A percentile compares a stretch with the other conserved stretches of the same genome.
Evolutionary conservation across 2,113 vertebrate genomes (phyloP).

Genomic region (Tragelaphus scriptus): DNA sequence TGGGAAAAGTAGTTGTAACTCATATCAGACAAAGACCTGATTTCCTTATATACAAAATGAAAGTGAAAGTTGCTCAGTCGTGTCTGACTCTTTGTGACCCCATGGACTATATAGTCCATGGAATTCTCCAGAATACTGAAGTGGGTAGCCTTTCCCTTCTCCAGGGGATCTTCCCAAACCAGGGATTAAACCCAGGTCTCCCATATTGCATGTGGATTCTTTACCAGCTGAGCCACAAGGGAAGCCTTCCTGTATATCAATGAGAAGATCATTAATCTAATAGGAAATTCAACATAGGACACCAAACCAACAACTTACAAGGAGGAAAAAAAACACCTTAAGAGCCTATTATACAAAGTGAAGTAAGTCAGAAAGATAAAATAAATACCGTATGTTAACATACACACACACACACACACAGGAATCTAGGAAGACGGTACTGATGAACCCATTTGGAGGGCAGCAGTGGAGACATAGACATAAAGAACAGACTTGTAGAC

Average conservation of each 20-base stretch:
- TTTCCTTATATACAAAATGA: not conserved
- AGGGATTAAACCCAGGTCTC: not conserved
- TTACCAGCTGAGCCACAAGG: not conserved
- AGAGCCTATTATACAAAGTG: not conserved
- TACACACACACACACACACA: not conserved
- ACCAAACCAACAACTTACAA: not conserved
- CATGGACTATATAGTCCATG: not conserved
- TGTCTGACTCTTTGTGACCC: not conserved
- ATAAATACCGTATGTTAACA: not conserved
- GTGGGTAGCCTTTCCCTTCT: not conserved
- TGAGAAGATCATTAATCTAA: constrained; percentile 19
- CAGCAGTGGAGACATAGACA: not conserved
- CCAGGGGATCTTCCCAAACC: not conserved
- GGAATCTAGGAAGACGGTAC: not conserved
- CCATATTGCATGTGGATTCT: not conserved
- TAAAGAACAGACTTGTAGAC: not conserved
- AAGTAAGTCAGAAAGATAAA: not conserved
- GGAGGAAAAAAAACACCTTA: not conserved
- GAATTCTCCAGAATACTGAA: not conserved
- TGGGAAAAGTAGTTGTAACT: not conserved
- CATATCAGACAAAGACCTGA: not conserved
- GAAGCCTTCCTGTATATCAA: constrained; percentile 6
- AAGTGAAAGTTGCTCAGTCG: not conserved
- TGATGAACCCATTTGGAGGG: not conserved
- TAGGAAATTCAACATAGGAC: not conserved